Percentiles rank a stretch among this genome's conserved stretches.
Conservation (phyloP, 2,797 vertebrate genomes). For the Zenarchopterus dispar region DNA sequence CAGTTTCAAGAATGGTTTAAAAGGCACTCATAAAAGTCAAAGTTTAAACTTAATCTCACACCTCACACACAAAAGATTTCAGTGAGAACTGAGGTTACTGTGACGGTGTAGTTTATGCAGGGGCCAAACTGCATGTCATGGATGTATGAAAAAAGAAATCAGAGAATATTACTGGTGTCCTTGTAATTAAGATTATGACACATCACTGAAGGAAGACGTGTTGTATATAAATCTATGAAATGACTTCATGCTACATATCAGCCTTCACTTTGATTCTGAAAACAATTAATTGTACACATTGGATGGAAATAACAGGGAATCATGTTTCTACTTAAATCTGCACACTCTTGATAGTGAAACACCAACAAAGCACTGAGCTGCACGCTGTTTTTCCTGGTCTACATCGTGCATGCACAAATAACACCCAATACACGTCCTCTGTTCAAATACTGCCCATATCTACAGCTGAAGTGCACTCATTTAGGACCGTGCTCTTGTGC, state of each 20-base stretch:
- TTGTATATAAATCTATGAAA: constrained; percentile 15
- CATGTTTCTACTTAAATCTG: constrained; percentile 1
- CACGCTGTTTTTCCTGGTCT: constrained; percentile 15
- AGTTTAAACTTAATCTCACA: not conserved
- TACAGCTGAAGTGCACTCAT: constrained; percentile 36
- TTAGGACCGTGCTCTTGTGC: constrained; percentile 29
- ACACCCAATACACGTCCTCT: constrained; percentile 14
- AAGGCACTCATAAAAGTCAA: not conserved
- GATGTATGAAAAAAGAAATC: too few species aligned
- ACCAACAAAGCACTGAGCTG: constrained; percentile 34
- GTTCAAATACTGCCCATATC: constrained; percentile 27
- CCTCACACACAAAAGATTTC: not conserved
- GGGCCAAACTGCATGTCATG: too few species aligned
- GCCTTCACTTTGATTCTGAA: constrained; percentile 13
- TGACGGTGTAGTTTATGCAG: too few species aligned
- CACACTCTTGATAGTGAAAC: constrained; percentile 16
- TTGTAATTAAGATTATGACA: constrained; percentile 27
- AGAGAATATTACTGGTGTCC: constrained; percentile 16
- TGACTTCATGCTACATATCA: constrained; percentile 16
- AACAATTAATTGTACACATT: not conserved
- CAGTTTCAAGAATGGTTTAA: not conserved
- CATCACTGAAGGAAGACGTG: not conserved
- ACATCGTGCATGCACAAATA: constrained; percentile 33
- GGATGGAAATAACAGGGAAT: constrained; percentile 5
- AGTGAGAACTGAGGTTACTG: not conserved